Percentiles rank a stretch among this genome's conserved stretches.
Conservation (phyloP, 2,888 invertebrate species). For the Norana najaformis region DNA sequence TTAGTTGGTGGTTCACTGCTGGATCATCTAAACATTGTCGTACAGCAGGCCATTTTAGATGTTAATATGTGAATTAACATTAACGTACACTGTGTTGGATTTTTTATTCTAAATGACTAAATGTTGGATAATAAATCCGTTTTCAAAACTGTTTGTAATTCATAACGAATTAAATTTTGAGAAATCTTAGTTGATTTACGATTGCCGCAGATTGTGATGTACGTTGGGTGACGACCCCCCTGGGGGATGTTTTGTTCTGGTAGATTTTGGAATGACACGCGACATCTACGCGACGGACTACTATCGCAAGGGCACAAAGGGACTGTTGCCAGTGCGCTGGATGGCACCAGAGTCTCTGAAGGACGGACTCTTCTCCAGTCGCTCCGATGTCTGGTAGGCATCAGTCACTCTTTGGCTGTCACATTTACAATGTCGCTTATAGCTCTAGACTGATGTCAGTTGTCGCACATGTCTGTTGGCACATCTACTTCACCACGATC, state of each 20-base stretch:
- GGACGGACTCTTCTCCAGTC: conserved; percentile 92
- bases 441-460: not conserved
- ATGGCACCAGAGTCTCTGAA: conserved; percentile 96
- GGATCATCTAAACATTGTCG: too few relatives aligned
- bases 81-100: too few relatives aligned
- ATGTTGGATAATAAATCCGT: too few relatives aligned
- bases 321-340: conserved; percentile 92
- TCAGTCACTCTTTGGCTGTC: not conserved
- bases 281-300: conserved; percentile 97
- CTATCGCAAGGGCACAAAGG: conserved; percentile 87
- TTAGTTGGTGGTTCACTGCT: too few relatives aligned
- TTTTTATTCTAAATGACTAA: too few relatives aligned
- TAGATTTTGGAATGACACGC: conserved; percentile 91
- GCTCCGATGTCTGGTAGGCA: conserved; percentile 87
- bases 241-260: conserved; percentile 35
- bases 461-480: not conserved
- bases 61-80: too few relatives aligned
- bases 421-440: not conserved
- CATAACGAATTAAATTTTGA: not conserved
- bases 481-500: too few relatives aligned
- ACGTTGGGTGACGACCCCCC: not conserved
- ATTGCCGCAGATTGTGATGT: not conserved
- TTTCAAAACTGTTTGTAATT: too few relatives aligned
- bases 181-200: not conserved
- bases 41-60: too few relatives aligned